These are phyloP conservation scores for Pseudopipra pipra DNA, from an alignment of 2,113 vertebrate species.

Conservation along the genomic window DNA sequence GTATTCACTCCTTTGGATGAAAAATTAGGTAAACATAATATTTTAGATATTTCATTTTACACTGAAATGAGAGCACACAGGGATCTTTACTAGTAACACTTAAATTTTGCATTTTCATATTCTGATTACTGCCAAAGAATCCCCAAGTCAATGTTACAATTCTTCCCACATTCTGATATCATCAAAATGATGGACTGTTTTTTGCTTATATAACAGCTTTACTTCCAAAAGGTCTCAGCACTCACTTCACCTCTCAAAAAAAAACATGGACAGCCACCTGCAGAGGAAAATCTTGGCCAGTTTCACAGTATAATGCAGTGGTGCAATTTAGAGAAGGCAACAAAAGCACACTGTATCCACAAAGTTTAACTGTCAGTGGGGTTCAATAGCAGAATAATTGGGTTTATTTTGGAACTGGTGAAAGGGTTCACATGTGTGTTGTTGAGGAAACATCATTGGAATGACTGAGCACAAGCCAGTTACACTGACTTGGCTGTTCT, in stretches of 20 bases:
- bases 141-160: background rate
- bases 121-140: background rate
- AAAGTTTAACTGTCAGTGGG: background rate
- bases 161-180: background rate
- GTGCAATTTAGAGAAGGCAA: background rate
- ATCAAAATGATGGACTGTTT: background rate
- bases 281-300: background rate
- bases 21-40: background rate
- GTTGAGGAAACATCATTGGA: background rate
- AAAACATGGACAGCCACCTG: background rate
- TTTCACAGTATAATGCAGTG: background rate
- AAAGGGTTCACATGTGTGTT: accelerated
- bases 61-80: background rate
- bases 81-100: background rate
- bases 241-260: background rate
- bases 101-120: background rate
- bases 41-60: background rate
- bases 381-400: background rate
- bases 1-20: background rate
- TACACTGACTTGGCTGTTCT: background rate
- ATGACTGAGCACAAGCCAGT: background rate
- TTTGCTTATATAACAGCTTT: background rate
- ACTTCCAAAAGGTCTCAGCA: background rate
- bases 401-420: background rate
- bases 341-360: background rate